These are phyloP conservation scores for Gallinago stenura DNA, from an alignment of 2,797 vertebrate genomes.

Conservation along the genomic window DNA sequence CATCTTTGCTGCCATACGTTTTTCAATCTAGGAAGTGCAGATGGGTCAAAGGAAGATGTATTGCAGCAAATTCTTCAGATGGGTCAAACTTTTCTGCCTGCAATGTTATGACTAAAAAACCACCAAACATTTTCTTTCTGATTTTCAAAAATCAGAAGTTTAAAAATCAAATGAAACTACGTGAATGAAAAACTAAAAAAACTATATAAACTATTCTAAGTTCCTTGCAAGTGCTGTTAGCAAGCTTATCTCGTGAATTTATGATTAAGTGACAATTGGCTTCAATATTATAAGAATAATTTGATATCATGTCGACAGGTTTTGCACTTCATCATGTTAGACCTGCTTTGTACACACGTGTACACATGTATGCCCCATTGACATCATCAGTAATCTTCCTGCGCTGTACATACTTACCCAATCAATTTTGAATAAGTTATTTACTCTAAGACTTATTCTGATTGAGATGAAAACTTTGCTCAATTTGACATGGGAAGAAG, in stretches of 20 bases:
- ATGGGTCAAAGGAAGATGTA: neutral
- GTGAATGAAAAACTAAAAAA: neutral
- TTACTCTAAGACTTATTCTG: slow-evolving; percentile 10
- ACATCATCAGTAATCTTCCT: neutral
- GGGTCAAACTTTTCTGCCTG: neutral
- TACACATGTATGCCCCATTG: neutral
- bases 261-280: neutral
- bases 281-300: neutral
- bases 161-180: neutral
- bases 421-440: neutral
- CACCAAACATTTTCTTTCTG: neutral
- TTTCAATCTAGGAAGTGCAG: neutral
- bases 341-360: neutral
- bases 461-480: neutral
- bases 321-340: neutral
- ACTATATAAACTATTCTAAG: neutral
- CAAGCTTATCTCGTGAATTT: neutral
- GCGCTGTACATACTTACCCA: neutral
- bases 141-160: neutral
- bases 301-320: neutral
- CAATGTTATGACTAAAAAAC: neutral
- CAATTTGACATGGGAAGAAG: neutral
- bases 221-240: neutral
- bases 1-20: neutral
- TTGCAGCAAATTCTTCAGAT: neutral